Base-by-base conservation (phyloP, 1,140 invertebrate genomes). In the Anastrepha ludens region DNA sequence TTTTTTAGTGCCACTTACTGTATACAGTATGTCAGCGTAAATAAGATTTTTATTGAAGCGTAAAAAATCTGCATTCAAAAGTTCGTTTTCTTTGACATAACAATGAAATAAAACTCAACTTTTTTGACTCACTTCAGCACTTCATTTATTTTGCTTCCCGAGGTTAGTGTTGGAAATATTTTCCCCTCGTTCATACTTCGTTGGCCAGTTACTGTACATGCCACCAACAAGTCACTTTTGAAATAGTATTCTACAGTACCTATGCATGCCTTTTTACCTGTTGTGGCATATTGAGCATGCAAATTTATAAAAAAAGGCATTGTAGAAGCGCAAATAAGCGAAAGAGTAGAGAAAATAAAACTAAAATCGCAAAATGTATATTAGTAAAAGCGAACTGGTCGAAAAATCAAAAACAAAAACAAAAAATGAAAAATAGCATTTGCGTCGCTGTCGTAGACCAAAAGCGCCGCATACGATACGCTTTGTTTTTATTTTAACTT, bases 271-370 rank as follows among this genome's bases (percentile, higher is more conserved):
- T 74, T 13, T 74, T 74, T 74, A 74, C 39, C 67, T 74, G 67
- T 41, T n/a, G 39, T 39, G 41, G 67, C 67, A 44, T 41, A 74
- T 44, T 47, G 67, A 81, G 50, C 47, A 81, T 55, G 47, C 74
- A 81, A 81, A 81, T 55, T 55, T 20, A 29, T 29, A 81, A 81
- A 81, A 81, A 74, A 74, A 47, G 29, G 39, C 29, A 67, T 8
- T 20, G 29, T 81, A 29, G 29, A 81, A 55, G 17, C 7, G 44
- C 44, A 20, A 29, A 8, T 55, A 20, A 50, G 55, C 15, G 9
- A 81, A 81, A 29, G 47, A 81, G 17, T n/a, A 20, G 4, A 50
- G 6, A 81, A 29, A 81, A 20, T 9, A 67, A 67, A 67, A 29
- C 5, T 67, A 67, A 67, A 67, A 55, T 55, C 6, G 29, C 6